A percentile compares a stretch with the other conserved stretches of the same genome.
Conservation (phyloP, 1,140 invertebrate genomes). For the Drosophila jambulina region DNA sequence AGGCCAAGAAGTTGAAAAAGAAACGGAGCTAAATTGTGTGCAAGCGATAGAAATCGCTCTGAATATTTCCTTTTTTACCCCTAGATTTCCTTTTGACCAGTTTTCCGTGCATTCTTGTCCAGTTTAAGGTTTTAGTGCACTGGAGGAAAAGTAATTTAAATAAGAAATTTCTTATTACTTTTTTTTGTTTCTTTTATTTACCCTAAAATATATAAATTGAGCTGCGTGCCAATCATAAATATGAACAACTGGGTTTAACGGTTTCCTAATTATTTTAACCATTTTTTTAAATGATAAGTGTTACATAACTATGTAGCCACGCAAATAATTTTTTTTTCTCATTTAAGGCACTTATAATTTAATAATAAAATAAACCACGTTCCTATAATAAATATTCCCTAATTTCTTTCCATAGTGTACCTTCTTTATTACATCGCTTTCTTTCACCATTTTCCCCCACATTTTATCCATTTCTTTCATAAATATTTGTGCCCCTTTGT, state of each 20-base stretch:
- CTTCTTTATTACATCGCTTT: conserved; percentile 7
- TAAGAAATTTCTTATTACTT: not conserved
- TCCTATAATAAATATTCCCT: not conserved
- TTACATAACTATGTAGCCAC: too few species aligned
- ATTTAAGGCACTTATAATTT: too few species aligned
- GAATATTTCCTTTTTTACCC: conserved; percentile 14
- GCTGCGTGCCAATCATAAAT: too few species aligned
- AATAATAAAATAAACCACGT: too few species aligned
- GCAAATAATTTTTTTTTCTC: too few species aligned
- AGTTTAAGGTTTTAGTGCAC: conserved; percentile 1
- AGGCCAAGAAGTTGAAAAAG: conserved; percentile 34
- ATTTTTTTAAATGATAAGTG: too few species aligned
- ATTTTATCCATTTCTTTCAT: conserved; percentile 38
- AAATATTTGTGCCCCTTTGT: conserved; percentile 50
- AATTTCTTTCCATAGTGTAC: not conserved
- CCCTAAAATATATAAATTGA: too few species aligned
- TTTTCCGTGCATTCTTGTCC: conserved; percentile 30
- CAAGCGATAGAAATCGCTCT: conserved; percentile 41
- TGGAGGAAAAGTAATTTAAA: not conserved
- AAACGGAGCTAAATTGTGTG: conserved; percentile 53
- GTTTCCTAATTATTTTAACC: too few species aligned
- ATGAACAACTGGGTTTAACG: not conserved
- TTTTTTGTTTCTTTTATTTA: too few species aligned
- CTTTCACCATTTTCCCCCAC: conserved; percentile 5
- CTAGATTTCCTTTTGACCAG: conserved; percentile 27